phyloP scores from a whole-genome alignment of 2,113 vertebrate genomes.

The Gymnocephalus cernua region DNA sequence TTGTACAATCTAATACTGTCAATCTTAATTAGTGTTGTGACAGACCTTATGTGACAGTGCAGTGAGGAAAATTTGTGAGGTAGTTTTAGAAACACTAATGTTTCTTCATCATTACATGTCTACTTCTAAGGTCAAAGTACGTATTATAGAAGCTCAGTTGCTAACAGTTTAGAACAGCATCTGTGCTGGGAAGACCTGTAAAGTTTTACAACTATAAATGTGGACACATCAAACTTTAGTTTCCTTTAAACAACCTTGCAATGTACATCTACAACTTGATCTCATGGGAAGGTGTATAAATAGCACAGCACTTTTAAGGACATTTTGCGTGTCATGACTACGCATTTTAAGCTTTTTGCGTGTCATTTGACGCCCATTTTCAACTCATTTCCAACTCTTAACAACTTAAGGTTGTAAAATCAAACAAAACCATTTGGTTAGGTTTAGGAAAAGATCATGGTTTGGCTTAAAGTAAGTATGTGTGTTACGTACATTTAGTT shows the following conservation, averaged over 20 bases:
- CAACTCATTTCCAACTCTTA: too few species aligned
- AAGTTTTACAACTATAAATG: not conserved
- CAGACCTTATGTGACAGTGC: constrained; percentile 11
- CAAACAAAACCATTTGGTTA: too few species aligned
- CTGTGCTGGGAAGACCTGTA: too few species aligned
- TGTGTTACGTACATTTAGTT: too few species aligned
- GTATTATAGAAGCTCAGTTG: not conserved
- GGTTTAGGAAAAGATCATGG: not conserved
- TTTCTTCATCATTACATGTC: not conserved
- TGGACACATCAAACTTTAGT: not conserved
- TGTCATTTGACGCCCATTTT: too few species aligned
- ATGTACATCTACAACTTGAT: not conserved
- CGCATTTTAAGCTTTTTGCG: too few species aligned
- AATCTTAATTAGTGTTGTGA: constrained; percentile 30
- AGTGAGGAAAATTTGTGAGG: not conserved
- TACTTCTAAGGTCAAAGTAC: not conserved
- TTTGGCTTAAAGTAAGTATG: too few species aligned
- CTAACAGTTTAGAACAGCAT: not conserved
- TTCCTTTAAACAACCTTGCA: not conserved
- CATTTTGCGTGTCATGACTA: too few species aligned
- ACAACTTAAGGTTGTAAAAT: too few species aligned
- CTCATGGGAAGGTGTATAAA: too few species aligned
- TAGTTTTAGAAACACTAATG: not conserved
- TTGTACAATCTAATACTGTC: not conserved
- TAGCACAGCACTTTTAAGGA: too few species aligned